Evolutionary conservation across 2,113 vertebrate species (phyloP).

Genomic region (Pica pica): DNA sequence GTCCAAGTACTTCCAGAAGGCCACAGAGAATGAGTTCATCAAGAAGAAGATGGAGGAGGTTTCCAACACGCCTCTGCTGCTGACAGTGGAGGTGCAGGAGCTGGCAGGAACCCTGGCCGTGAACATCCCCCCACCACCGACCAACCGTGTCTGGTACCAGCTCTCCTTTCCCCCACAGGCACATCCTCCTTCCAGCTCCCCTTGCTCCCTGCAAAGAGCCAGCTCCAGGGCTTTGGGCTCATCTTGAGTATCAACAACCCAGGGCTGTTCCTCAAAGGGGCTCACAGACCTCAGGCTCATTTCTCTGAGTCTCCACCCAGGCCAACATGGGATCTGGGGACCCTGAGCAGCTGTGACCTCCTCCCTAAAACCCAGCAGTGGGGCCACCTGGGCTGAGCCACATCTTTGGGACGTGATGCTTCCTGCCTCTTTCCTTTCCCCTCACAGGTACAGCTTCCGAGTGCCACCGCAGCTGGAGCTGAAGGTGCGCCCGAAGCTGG

Average conservation of each 20-base stretch:
- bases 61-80: conserved; percentile 85
- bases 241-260: background rate
- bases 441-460: conserved; percentile 85
- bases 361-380: background rate
- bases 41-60: conserved; percentile 91
- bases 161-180: background rate
- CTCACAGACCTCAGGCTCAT: background rate
- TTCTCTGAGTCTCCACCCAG: background rate
- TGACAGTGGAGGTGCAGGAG: conserved; percentile 86
- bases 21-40: conserved; percentile 87
- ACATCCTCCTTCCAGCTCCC: background rate
- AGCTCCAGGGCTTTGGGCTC: background rate
- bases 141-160: conserved; percentile 84
- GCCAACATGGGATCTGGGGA: background rate
- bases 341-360: background rate
- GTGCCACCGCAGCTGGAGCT: conserved; percentile 83
- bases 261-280: background rate
- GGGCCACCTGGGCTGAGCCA: background rate
- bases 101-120: conserved; percentile 79
- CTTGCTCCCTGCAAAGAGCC: background rate
- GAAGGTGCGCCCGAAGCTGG: conserved; percentile 82
- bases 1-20: conserved; percentile 89
- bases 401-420: rapidly evolving
- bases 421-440: background rate
- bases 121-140: conserved; percentile 85